These are phyloP conservation scores for Chaetodon auriga DNA, from an alignment of 2,113 vertebrate genomes.

Conservation along the genomic window DNA sequence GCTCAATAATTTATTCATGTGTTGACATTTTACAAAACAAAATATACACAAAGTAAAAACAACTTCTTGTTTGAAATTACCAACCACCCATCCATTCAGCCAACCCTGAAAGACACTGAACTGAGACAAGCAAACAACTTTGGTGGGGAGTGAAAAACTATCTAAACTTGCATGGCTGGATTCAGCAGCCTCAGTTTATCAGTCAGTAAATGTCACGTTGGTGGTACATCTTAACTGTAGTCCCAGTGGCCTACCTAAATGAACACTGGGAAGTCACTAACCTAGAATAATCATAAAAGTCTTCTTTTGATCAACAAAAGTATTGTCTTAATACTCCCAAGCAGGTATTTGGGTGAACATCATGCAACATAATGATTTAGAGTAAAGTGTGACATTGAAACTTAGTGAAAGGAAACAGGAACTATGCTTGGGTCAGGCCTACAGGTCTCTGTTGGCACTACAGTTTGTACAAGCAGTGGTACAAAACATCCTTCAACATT, in stretches of 20 bases:
- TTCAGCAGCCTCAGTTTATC: not conserved
- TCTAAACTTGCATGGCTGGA: slow-evolving; percentile 16
- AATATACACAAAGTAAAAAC: slow-evolving; percentile 57
- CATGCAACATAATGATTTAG: slow-evolving; percentile 47
- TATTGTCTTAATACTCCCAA: slow-evolving; percentile 25
- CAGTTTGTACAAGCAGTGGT: not conserved
- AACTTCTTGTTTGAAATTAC: slow-evolving; percentile 13
- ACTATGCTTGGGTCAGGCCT: not conserved
- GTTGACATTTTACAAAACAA: slow-evolving; percentile 62
- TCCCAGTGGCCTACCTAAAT: not conserved
- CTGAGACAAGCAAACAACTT: slow-evolving; percentile 26
- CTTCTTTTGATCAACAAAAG: slow-evolving; percentile 53
- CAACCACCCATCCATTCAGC: slow-evolving; percentile 23
- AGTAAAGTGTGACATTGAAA: slow-evolving; percentile 16
- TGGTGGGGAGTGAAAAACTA: slow-evolving; percentile 15
- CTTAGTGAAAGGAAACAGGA: slow-evolving; percentile 27
- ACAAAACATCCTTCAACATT: slow-evolving; percentile 45
- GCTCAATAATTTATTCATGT: slow-evolving; percentile 79
- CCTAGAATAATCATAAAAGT: not conserved
- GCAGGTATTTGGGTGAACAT: slow-evolving; percentile 17
- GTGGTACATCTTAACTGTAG: not conserved
- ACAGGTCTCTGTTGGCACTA: slow-evolving; percentile 21
- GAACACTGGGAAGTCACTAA: not conserved
- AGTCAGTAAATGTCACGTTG: not conserved
- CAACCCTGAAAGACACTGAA: slow-evolving; percentile 19